Base-by-base conservation (phyloP, 1,140 invertebrate genomes). In the Panonychus citri region DNA sequence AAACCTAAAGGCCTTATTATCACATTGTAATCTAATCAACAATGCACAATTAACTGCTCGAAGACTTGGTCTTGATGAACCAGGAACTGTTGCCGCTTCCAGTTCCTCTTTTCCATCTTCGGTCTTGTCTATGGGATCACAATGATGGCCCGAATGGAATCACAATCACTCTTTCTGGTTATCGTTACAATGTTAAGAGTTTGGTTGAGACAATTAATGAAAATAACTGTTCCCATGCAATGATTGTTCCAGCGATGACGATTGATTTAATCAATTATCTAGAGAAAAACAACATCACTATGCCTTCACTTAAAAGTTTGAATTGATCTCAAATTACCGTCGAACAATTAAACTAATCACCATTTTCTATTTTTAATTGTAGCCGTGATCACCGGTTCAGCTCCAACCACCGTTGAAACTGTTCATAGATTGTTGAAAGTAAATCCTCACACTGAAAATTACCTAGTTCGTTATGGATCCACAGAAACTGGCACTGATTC, bases 31-130 rank as follows among this genome's bases (percentile, higher is more conserved):
- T 56, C 71, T 89, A 8, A 73, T 93, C 0, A 97, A 97, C 66
- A 95, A 96, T 68, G 76, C 78, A 4, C 79, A 77, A 59, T 74
- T 80, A 64, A 69, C 75, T 48, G 79, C 77, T 0, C 68, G 71
- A 54, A 73, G 82, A 58, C 67, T 77, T n/a, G 72, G 74, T 43
- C 15, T 55, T 4, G 37, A 30, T 26, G 49, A 71, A 52, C 69
- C 69, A 61, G 68, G 59, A 55, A 62, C 37, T 30, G 30, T 46
- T 28, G 64, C 85, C 43, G 88, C 85, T 64, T 0, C 80, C 88
- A 68, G 82, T 87, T 0, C 91, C 91, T 0, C 73, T 95, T 17
- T 97, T 95, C 66, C 93, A 88, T 82, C 17, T 88, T 83, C 66
- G 90, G 85, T 0, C 78, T 81, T 28, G 74, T 83, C 1, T 72